Base-by-base conservation (phyloP, 2,797 vertebrate species). In the Champsocephalus gunnari region DNA sequence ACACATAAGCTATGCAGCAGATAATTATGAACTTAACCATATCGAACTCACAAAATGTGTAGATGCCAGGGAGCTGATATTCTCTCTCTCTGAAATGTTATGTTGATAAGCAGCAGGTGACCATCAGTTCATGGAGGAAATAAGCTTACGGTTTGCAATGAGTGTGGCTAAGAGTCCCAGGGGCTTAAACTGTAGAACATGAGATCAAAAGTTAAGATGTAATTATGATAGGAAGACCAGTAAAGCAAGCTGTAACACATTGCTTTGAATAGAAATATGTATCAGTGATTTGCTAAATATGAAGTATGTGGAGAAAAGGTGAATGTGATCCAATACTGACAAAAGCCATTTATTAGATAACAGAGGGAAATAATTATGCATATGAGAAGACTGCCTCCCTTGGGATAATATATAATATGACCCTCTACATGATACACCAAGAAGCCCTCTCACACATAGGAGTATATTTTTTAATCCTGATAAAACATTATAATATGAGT, bases 211-310 rank as follows among this genome's bases (percentile, higher is more conserved):
- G 69, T 70, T 75, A 41, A 81, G 86, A 87, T 88, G 70, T 73
- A 85, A 86, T 89, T 86, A 86, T 75, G 84, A 84, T 78, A 81
- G 19, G 66, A 82, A 28, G 43, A 61, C 59, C 0, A 66, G 73
- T 73, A 55, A 76, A 75, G 58, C 38, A 66, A 83, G 56, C 53
- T 55, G 75, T 66, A 60, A 61, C 28, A 17, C 47, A 16, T 64
- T 32, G 66, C 64, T 62, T 62, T 77, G 50, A 70, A 77, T 47
- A 71, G 58, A 79, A 83, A 75, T 63, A 67, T 63, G 67, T 73
- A 48, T 54, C 47, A 32, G 17, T 38, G 59, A 47, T 67, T 13
- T 32, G 16, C 47, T 68, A 58, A 57, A 66, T 54, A 19, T 69
- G 49, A 63, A 80, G 28, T 12, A 3, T n/a, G 19, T 56, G 32